These are phyloP conservation scores for Psix sp. DNA, from an alignment of 1,140 invertebrate genomes.

Conservation along the genomic window DNA sequence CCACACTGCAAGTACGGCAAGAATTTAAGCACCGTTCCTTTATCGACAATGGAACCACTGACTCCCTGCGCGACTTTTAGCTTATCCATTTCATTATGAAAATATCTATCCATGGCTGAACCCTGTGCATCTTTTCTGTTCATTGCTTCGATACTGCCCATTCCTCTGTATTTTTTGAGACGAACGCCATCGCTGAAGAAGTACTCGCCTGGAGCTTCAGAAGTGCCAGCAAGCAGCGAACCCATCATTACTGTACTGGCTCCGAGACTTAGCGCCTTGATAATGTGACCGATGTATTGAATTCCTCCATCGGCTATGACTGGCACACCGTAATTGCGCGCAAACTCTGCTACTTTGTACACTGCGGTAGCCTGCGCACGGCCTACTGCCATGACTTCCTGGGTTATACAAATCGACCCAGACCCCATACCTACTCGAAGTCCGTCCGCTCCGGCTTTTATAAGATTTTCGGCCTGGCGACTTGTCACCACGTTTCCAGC, in stretches of 20 bases:
- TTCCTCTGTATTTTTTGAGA: conserved; percentile 98
- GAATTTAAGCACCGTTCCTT: conserved; percentile 96
- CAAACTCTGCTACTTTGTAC: conserved; percentile 95
- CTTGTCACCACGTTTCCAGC: conserved; percentile 98
- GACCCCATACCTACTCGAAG: conserved; percentile 98
- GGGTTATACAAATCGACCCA: conserved; percentile 99
- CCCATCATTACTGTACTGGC: conserved; percentile 99
- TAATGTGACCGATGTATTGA: conserved; percentile 95
- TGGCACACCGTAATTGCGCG: conserved; percentile 91
- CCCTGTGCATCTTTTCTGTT: conserved; percentile 91
- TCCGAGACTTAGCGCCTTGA: conserved; percentile 95
- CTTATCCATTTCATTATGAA: conserved; percentile 94
- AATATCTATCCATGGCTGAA: conserved; percentile 89
- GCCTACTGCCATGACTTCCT: conserved; percentile 99
- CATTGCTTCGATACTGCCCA: conserved; percentile 99
- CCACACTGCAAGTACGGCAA: conserved; percentile 97
- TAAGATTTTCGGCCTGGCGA: conserved; percentile 96
- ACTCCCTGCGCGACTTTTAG: conserved; percentile 99
- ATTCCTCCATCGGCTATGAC: conserved; percentile 99
- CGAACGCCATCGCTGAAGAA: conserved; percentile 98
- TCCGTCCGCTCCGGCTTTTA: conserved; percentile 97
- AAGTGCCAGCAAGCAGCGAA: conserved; percentile 94
- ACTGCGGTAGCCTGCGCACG: conserved; percentile 95
- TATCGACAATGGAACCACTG: conserved; percentile 98
- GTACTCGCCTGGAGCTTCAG: conserved; percentile 98